phyloP scores from a whole-genome alignment of 2,888 invertebrate species.

The Drosophila hamatofila region DNA sequence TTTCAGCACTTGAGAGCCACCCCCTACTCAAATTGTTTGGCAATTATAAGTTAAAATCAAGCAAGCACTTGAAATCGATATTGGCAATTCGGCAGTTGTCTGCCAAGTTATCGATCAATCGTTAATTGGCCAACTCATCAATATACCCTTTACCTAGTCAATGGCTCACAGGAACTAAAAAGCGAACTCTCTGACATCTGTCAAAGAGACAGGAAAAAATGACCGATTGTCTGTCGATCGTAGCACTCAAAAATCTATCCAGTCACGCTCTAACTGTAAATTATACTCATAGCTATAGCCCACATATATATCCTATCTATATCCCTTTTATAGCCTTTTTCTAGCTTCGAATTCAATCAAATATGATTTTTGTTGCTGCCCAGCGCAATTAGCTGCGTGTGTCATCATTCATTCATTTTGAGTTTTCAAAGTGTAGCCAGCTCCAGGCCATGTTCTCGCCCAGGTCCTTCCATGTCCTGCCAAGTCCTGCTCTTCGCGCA shows the following conservation, averaged over 20 bases:
- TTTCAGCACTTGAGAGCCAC: conserved; percentile 25
- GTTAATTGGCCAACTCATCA: conserved; percentile 64
- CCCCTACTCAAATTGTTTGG: conserved; percentile 36
- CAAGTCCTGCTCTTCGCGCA: conserved; percentile 21
- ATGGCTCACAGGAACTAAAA: conserved; percentile 14
- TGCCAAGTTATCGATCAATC: conserved; percentile 64
- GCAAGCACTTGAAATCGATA: conserved; percentile 67
- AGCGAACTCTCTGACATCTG: conserved; percentile 58
- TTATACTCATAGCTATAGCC: not conserved
- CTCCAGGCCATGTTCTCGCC: conserved; percentile 5
- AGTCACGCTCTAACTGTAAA: conserved; percentile 53
- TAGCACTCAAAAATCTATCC: conserved; percentile 43
- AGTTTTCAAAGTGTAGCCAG: not conserved
- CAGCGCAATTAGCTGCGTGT: conserved; percentile 68
- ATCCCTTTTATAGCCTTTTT: conserved; percentile 13
- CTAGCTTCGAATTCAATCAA: conserved; percentile 49
- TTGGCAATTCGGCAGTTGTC: conserved; percentile 39
- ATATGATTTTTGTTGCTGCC: conserved; percentile 36
- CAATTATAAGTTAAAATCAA: conserved; percentile 79
- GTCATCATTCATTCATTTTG: conserved; percentile 64
- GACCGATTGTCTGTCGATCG: conserved; percentile 62
- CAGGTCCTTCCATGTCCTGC: conserved; percentile 14
- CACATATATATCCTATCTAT: conserved; percentile 1
- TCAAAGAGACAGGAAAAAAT: conserved; percentile 44
- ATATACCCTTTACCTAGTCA: conserved; percentile 56